Evolutionary conservation across 2,888 invertebrate species (phyloP), one percentile per base, ranked within the genome.

Genomic region (Harpalus rubripes): DNA sequence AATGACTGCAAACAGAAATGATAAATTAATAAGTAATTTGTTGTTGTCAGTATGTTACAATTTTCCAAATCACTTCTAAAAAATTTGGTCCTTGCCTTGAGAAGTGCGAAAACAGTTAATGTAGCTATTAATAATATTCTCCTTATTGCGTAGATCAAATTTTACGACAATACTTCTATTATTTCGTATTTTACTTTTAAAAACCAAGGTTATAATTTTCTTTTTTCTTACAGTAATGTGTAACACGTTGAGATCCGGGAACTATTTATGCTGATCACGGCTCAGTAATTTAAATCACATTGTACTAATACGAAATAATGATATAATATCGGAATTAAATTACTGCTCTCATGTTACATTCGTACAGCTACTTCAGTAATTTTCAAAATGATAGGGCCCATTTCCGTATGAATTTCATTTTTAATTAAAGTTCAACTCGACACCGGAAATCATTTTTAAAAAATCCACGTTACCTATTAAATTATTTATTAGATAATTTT

Each of bases 191-290:
- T 76, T 22, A 78, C 78, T 78, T 58, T 78, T 58, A 58, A 78
- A 78, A 78, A 78, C 56, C 78, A 78, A 78, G 78, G 78, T 78
- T 78, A 78, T 78, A 78, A 74, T 74, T 74, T 74, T 74, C 44
- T 74, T 74, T 68, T 74, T 74, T 74, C 16, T 16, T 18, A 22
- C 44, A 12, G 39, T 39, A 68, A 74, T 74, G 72, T 74, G 41
- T 74, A 74, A 44, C 72, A 74, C 26, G 72, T 74, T 74, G 72
- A 74, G 72, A 74, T 74, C 72, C 72, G 72, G 72, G 72, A 74
- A 41, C 41, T 41, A 74, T 74, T 74, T 74, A 74, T 74, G 72
- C 72, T 74, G 72, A 74, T 74, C 72, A 74, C 72, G 44, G 44
- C 44, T 41, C 72, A 18, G 41, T 74, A 41, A 74, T 74, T 74